Percentiles rank a stretch among this genome's conserved stretches.
These are phyloP conservation scores for Homarus americanus DNA, from an alignment of 1,140 invertebrate species.

Conservation along the genomic window DNA sequence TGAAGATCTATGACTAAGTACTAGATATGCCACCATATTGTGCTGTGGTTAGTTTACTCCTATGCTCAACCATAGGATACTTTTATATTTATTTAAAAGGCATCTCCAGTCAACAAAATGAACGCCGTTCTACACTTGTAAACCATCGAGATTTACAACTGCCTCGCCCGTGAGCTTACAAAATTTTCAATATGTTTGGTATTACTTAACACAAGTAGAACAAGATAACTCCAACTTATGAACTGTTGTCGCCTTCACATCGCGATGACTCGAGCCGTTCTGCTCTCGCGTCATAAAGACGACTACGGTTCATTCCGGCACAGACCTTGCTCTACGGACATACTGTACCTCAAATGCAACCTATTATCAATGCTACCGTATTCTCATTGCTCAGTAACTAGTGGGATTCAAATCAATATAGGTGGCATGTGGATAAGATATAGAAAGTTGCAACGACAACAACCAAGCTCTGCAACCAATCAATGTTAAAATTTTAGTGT, in stretches of 20 bases:
- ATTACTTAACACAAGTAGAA: neutral
- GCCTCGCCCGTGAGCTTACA: constrained; percentile 5
- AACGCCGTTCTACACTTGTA: constrained; percentile 26
- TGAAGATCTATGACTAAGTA: constrained; percentile 55
- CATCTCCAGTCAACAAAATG: constrained; percentile 52
- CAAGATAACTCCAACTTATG: neutral
- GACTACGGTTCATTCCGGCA: neutral
- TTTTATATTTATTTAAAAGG: constrained; percentile 55
- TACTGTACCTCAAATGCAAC: neutral
- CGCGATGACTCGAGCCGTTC: neutral
- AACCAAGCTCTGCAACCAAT: constrained; percentile 50
- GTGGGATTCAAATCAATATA: constrained; percentile 39
- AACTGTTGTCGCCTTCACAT: neutral
- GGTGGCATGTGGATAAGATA: constrained; percentile 55
- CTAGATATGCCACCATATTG: constrained; percentile 62
- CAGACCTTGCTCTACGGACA: neutral
- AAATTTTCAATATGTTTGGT: neutral
- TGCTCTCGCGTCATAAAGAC: neutral
- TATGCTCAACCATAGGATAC: constrained; percentile 25
- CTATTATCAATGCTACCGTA: neutral
- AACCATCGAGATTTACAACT: constrained; percentile 1
- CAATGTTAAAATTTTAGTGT: constrained; percentile 41
- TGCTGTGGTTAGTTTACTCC: constrained; percentile 46
- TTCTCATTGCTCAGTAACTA: constrained; percentile 4
- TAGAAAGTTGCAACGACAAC: constrained; percentile 57